Evolutionary conservation across 2,113 vertebrate genomes (phyloP), one percentile per base, ranked within the genome.

Genomic region (Geococcyx californianus): DNA sequence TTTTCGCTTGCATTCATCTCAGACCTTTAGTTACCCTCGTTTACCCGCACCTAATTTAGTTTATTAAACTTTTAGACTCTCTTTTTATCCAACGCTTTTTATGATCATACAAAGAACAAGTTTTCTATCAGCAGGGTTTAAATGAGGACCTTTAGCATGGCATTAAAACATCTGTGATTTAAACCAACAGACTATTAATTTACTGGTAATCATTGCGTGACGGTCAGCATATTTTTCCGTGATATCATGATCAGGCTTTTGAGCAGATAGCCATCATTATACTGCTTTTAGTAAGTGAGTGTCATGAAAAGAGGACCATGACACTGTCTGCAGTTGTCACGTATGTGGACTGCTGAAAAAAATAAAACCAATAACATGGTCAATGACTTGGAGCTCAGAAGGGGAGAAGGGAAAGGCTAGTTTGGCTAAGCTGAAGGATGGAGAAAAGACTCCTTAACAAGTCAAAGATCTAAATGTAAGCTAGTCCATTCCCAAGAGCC

Each of bases 391-490:
- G 28, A 31, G 7, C 25, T 76, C 93, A 34, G 23, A 67, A 21
- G 40, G 8, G 28, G 10, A 74, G 16, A 93, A 54, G 21, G 29
- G 16, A 72, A 47, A 66, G 2, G 16, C 23, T 60, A 60, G 80
- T 91, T 60, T 94, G 82, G 64, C 91, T 90, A 75, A 81, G 36
- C 59, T 90, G 81, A 93, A 81, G 88, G 88, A 81, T 34, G 40
- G 74, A 83, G 36, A 95, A 90, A 63, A 66, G 15, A 9, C 73
- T 77, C 82, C 82, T 89, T 95, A 76, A 76, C 40, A 84, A 96
- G 78, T 82, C 52, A 64, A 56, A 90, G 6, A 80, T 94, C 83
- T 95, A 94, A 93, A 82, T 84, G 74, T 91, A 93, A 89, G 84
- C 79, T 75, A 54, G 13, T 66, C 21, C 4, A 6, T 51, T 92